A percentile compares a stretch with the other conserved stretches of the same genome.
phyloP scores from a whole-genome alignment of 2,888 invertebrate species.

The Mesodorylaimus sp. region DNA sequence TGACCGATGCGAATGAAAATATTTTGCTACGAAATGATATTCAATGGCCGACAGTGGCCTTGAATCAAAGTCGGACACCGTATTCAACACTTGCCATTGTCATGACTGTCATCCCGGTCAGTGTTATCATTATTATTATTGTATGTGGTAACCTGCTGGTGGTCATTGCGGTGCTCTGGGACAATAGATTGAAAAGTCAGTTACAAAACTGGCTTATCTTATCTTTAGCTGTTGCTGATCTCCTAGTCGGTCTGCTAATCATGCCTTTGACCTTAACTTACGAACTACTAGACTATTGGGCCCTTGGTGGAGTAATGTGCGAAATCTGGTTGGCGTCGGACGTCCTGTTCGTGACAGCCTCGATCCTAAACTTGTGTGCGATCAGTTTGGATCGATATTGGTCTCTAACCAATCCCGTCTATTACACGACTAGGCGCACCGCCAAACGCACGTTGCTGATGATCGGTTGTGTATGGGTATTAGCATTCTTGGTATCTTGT shows the following conservation, averaged over 20 bases:
- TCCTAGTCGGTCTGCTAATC: conserved; percentile 34
- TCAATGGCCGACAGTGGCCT: no score
- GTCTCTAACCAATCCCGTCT: not conserved
- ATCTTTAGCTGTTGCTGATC: conserved; percentile 28
- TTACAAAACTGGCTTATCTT: conserved; percentile 38
- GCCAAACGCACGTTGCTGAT: not conserved
- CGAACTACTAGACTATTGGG: conserved; percentile 38
- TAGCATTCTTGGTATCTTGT: conserved; percentile 25
- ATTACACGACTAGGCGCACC: not conserved
- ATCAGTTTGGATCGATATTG: conserved; percentile 21
- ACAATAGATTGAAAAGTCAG: conserved; percentile 27
- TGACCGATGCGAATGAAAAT: no score
- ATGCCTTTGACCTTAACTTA: conserved; percentile 37
- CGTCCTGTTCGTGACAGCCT: conserved; percentile 37
- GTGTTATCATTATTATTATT: conserved; percentile 16
- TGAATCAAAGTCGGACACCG: no score
- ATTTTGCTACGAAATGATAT: no score
- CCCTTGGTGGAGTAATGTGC: conserved; percentile 35
- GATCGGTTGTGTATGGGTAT: conserved; percentile 19
- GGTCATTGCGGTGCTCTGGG: conserved; percentile 24
- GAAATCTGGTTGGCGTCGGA: conserved; percentile 38
- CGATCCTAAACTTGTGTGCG: conserved; percentile 34
- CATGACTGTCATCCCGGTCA: no score
- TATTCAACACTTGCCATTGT: no score
- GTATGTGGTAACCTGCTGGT: conserved; percentile 26